A percentile compares a stretch with the other conserved stretches of the same genome.
Conservation (phyloP, 2,113 vertebrate genomes). For the Puntigrus tetrazona region DNA sequence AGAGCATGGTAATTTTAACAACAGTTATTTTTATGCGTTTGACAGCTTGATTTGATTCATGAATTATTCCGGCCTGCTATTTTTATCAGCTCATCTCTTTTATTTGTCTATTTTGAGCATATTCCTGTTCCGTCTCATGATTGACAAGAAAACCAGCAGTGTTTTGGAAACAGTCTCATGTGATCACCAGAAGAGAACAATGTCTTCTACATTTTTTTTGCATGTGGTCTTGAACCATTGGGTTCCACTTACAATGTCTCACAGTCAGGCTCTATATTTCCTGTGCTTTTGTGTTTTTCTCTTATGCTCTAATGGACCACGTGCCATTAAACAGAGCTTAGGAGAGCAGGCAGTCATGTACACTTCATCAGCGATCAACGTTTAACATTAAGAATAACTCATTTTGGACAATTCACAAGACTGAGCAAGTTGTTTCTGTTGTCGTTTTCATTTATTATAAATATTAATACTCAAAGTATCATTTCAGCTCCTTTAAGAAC, state of each 20-base stretch:
- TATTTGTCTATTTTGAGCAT: background rate
- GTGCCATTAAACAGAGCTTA: background rate
- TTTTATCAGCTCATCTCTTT: background rate
- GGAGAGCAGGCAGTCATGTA: background rate
- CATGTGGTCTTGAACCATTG: background rate
- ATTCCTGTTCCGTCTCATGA: background rate
- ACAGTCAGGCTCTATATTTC: background rate
- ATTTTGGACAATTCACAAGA: constrained; percentile 10
- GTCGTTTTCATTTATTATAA: background rate
- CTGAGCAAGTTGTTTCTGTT: background rate
- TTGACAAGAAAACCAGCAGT: background rate
- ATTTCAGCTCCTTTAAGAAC: background rate
- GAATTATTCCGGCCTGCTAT: background rate
- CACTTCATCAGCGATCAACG: background rate
- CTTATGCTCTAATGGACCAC: background rate
- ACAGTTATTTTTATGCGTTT: constrained; percentile 9
- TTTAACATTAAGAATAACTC: background rate
- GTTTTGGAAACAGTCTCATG: background rate
- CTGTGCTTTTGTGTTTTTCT: background rate
- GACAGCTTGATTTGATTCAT: background rate
- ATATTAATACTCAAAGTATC: background rate
- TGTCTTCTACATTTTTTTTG: background rate
- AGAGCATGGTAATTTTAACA: background rate
- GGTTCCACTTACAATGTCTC: constrained; percentile 1
- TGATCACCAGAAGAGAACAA: background rate